Conservation (phyloP, 2,797 vertebrate species). For the Pipistrellus kuhlii region DNA sequence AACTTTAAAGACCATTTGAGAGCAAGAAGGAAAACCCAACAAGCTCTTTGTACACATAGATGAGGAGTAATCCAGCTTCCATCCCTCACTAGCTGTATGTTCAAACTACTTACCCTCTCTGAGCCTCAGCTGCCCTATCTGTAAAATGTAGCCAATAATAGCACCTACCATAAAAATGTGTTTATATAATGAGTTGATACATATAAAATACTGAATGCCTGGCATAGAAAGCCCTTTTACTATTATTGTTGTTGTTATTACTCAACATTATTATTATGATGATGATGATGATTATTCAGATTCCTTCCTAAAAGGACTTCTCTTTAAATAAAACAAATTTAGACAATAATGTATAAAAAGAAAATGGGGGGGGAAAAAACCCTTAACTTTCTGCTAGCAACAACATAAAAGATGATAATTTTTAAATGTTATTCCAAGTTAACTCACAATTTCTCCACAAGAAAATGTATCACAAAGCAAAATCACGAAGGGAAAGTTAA, state of each 20-base stretch:
- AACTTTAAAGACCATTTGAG: constrained; percentile 11
- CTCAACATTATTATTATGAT: background rate
- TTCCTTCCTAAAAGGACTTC: background rate
- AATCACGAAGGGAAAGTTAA: constrained; percentile 20
- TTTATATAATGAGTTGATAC: background rate
- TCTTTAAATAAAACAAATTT: background rate
- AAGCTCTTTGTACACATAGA: background rate
- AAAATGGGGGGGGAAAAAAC: background rate
- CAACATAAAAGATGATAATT: background rate
- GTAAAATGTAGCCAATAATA: background rate
- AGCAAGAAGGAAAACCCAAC: background rate
- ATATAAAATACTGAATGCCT: background rate
- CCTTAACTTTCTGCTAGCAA: background rate
- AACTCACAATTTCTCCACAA: constrained; percentile 8
- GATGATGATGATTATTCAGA: background rate
- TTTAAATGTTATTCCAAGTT: background rate
- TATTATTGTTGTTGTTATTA: background rate
- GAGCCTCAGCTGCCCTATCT: background rate
- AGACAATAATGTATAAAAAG: background rate
- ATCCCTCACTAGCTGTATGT: background rate
- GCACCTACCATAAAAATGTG: background rate
- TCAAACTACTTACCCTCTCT: background rate
- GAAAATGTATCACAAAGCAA: constrained; percentile 12
- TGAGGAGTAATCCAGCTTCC: background rate
- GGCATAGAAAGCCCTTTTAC: background rate